Percentiles rank a stretch among this genome's conserved stretches.
Conservation (phyloP, 2,888 invertebrate species). For the Eucera pruinosa region DNA sequence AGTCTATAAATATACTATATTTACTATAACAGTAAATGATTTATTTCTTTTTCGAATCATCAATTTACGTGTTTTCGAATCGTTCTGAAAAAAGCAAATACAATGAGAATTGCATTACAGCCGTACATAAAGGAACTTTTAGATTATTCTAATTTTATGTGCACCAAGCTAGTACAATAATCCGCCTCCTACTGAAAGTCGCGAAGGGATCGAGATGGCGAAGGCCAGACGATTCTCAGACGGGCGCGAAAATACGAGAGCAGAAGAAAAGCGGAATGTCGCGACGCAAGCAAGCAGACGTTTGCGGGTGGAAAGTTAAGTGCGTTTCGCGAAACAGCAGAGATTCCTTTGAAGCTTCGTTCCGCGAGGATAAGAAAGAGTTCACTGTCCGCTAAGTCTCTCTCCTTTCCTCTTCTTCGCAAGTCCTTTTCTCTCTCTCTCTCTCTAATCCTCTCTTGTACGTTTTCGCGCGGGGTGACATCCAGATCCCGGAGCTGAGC, state of each 20-base stretch:
- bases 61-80: too few species aligned
- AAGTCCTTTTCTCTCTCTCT: neutral
- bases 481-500: constrained; percentile 73
- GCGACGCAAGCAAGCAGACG: constrained; percentile 44
- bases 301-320: constrained; percentile 61
- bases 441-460: constrained; percentile 70
- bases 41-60: too few species aligned
- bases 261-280: constrained; percentile 50
- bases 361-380: constrained; percentile 65
- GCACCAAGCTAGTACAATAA: constrained; percentile 6
- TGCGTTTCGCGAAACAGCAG: constrained; percentile 60
- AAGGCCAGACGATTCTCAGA: constrained; percentile 51
- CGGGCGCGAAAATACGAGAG: constrained; percentile 35
- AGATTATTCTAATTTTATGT: too few species aligned
- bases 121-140: too few species aligned
- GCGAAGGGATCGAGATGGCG: constrained; percentile 54
- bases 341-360: constrained; percentile 67
- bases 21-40: too few species aligned
- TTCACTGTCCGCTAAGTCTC: constrained; percentile 59
- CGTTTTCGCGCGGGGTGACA: constrained; percentile 70
- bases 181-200: constrained; percentile 14
- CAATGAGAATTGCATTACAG: too few species aligned
- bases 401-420: neutral
- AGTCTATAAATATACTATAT: too few species aligned
- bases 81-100: too few species aligned